phyloP scores from a whole-genome alignment of 1,140 invertebrate genomes.

The Drosophila biarmipes region DNA sequence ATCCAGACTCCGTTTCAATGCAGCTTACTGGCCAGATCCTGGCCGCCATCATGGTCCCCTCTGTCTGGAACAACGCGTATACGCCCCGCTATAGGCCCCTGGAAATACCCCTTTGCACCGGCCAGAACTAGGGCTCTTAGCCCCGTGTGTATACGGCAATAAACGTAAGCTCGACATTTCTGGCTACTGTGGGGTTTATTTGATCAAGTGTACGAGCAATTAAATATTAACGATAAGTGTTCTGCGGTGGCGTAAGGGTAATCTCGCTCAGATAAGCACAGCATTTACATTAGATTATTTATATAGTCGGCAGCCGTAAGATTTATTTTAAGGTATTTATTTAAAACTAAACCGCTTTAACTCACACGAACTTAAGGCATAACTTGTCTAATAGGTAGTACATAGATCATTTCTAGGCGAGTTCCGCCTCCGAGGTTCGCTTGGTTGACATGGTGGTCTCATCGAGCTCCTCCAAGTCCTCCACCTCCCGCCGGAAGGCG shows the following conservation, averaged over 20 bases:
- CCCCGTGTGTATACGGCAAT: constrained; percentile 2
- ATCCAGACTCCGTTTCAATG: constrained; percentile 20
- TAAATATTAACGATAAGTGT: constrained; percentile 41
- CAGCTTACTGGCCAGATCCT: constrained; percentile 48
- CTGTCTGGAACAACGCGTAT: constrained; percentile 32
- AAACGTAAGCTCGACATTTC: constrained; percentile 24
- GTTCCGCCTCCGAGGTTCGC: constrained; percentile 16
- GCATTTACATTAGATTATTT: constrained; percentile 36
- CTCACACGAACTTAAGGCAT: constrained; percentile 18
- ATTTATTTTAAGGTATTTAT: constrained; percentile 34
- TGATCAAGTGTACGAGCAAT: constrained; percentile 34
- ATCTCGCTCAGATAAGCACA: constrained; percentile 30
- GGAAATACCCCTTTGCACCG: neutral
- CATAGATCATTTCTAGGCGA: constrained; percentile 11
- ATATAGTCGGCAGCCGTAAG: constrained; percentile 1
- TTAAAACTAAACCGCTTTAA: constrained; percentile 31
- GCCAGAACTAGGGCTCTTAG: neutral
- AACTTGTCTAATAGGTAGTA: neutral
- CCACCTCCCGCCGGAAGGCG: constrained; percentile 78
- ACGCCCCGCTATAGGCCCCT: constrained; percentile 12
- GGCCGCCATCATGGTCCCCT: constrained; percentile 37
- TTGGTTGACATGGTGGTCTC: constrained; percentile 22
- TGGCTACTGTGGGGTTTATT: constrained; percentile 33
- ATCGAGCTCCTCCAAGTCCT: neutral
- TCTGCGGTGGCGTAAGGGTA: constrained; percentile 3